phyloP scores from a whole-genome alignment of 2,113 vertebrate genomes.

The Shinisaurus crocodilurus region DNA sequence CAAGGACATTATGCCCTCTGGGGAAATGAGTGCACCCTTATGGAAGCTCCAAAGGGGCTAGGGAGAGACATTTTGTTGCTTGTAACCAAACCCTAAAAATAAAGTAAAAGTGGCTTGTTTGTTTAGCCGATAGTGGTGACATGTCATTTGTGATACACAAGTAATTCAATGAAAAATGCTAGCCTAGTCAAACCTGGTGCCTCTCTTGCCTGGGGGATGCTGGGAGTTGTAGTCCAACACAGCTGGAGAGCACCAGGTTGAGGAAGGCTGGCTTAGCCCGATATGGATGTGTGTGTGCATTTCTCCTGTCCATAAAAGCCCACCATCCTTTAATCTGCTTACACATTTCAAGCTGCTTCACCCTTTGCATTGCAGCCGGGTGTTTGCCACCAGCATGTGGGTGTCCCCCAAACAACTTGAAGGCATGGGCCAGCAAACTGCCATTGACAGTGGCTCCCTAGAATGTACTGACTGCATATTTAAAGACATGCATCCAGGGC shows the following conservation, averaged over 20 bases:
- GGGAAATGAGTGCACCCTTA: not conserved
- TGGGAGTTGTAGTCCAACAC: no score
- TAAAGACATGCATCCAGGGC: not conserved
- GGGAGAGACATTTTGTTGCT: not conserved
- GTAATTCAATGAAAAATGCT: not conserved
- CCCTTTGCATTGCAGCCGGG: not conserved
- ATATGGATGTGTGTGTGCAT: not conserved
- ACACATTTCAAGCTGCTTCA: not conserved
- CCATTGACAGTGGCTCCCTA: not conserved
- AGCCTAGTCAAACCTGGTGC: no score
- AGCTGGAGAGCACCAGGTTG: no score
- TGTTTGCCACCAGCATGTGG: not conserved
- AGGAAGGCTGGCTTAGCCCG: not conserved
- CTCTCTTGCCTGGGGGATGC: no score
- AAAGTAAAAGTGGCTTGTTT: not conserved
- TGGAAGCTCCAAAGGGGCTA: not conserved
- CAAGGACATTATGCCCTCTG: not conserved
- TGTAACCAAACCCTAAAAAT: not conserved
- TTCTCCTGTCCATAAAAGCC: not conserved
- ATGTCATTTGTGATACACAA: not conserved
- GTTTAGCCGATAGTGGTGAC: constrained; percentile 4
- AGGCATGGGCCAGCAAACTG: not conserved
- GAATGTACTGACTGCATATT: not conserved
- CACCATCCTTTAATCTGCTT: not conserved
- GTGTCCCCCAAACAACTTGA: not conserved